Conservation (phyloP, 2,797 vertebrate species). For the Gila robusta region DNA sequence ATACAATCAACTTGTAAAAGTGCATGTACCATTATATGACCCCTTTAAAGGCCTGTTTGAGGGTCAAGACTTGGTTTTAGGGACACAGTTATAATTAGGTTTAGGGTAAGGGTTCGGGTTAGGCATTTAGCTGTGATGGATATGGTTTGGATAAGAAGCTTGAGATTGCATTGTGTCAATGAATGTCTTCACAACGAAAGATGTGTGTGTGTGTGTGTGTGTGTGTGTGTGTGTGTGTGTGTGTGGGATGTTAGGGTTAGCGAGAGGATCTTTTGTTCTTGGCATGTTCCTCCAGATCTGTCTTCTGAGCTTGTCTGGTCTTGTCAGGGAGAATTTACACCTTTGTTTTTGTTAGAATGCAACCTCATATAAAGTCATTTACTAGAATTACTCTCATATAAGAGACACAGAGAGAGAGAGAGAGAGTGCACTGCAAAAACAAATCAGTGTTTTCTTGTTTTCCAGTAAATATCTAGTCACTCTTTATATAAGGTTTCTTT, state of each 20-base stretch:
- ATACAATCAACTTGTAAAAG: too few relatives aligned
- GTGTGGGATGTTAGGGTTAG: neutral
- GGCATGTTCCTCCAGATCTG: conserved; percentile 15
- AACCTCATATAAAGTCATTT: neutral
- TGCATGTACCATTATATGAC: too few relatives aligned
- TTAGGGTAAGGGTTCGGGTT: too few relatives aligned
- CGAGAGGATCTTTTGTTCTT: conserved; percentile 16
- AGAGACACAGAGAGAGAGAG: too few relatives aligned
- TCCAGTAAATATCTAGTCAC: neutral
- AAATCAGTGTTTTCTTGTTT: neutral
- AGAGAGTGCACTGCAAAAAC: neutral
- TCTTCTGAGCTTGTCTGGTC: conserved; percentile 67
- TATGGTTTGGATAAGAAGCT: too few relatives aligned
- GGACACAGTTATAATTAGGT: too few relatives aligned
- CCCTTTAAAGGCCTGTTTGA: too few relatives aligned
- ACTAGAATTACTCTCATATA: neutral
- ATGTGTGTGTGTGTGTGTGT: conserved; percentile 23
- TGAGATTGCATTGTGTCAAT: too few relatives aligned
- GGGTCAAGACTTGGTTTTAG: too few relatives aligned
- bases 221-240: conserved; percentile 41
- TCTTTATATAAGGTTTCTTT: neutral
- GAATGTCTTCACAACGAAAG: too few relatives aligned
- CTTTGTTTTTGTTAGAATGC: conserved; percentile 58
- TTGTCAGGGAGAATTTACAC: conserved; percentile 68
- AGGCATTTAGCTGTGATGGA: too few relatives aligned